These are phyloP conservation scores for Parasteatoda lunata DNA, from an alignment of 2,888 invertebrate species.

Conservation along the genomic window DNA sequence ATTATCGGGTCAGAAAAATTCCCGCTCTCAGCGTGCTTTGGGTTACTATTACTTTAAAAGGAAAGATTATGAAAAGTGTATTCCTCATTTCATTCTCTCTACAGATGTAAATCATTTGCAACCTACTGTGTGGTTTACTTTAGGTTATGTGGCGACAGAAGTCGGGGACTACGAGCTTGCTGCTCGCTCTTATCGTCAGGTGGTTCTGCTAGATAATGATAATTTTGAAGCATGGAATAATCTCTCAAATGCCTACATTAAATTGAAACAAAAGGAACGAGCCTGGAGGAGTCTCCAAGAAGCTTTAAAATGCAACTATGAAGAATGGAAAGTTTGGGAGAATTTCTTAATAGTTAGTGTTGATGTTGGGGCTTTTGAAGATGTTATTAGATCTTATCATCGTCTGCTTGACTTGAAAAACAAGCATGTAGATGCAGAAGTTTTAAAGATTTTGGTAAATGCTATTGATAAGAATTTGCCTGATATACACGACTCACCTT, in stretches of 20 bases:
- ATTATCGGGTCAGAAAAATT: slow-evolving; percentile 85
- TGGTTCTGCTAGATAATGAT: slow-evolving; percentile 87
- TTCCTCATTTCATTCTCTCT: slow-evolving; percentile 87
- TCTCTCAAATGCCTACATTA: slow-evolving; percentile 92
- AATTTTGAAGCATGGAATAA: slow-evolving; percentile 99
- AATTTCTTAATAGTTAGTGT: slow-evolving; percentile 91
- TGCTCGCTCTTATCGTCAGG: slow-evolving; percentile 88
- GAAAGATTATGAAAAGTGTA: slow-evolving; percentile 84
- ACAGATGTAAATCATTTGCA: slow-evolving; percentile 91
- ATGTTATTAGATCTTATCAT: slow-evolving; percentile 88
- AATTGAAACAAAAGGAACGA: slow-evolving; percentile 87
- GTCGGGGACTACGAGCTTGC: slow-evolving; percentile 87
- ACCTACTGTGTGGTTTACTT: slow-evolving; percentile 87
- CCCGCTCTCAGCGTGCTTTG: slow-evolving; percentile 91
- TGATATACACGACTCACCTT: slow-evolving; percentile 78
- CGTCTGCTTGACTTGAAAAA: slow-evolving; percentile 87
- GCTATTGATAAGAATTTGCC: slow-evolving; percentile 81
- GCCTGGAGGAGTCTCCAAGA: slow-evolving; percentile 91
- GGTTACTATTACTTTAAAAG: slow-evolving; percentile 84
- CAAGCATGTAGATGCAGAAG: slow-evolving; percentile 85
- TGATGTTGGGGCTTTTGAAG: slow-evolving; percentile 89
- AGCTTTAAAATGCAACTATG: slow-evolving; percentile 90
- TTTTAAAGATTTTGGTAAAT: slow-evolving; percentile 82
- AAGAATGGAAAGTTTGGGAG: slow-evolving; percentile 96
- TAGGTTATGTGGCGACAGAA: slow-evolving; percentile 88